Evolutionary conservation across 1,140 invertebrate genomes (phyloP).

Genomic region (Ylistrum balloti): DNA sequence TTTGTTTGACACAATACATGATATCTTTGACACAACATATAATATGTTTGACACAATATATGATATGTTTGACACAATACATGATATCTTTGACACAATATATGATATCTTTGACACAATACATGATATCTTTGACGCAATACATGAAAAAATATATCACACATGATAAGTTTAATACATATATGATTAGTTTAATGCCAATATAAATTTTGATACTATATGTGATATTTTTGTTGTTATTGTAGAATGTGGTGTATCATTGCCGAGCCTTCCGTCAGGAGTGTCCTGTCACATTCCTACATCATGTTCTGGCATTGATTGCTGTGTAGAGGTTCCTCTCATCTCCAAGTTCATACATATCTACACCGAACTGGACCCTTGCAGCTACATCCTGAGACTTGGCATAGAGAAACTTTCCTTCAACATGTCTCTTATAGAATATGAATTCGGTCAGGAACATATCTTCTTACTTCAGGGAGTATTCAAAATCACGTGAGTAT

Average conservation of each 20-base stretch:
- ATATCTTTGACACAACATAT: too few species aligned
- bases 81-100: too few species aligned
- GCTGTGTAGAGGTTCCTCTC: slow-evolving; percentile 56
- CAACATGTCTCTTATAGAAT: slow-evolving; percentile 58
- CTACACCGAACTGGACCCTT: slow-evolving; percentile 57
- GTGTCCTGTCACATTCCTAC: not conserved
- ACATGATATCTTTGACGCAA: too few species aligned
- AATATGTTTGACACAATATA: too few species aligned
- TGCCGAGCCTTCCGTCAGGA: not conserved
- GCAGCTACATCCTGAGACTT: slow-evolving; percentile 57
- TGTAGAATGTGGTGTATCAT: not conserved
- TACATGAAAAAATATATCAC: too few species aligned
- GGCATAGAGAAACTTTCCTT: slow-evolving; percentile 60
- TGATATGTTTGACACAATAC: too few species aligned
- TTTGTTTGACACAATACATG: too few species aligned
- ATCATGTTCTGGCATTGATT: slow-evolving; percentile 57
- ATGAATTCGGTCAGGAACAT: slow-evolving; percentile 53
- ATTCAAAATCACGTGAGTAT: slow-evolving; percentile 58
- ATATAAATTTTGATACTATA: too few species aligned
- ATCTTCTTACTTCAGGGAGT: slow-evolving; percentile 55
- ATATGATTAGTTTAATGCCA: too few species aligned
- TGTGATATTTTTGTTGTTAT: not conserved
- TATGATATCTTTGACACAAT: too few species aligned
- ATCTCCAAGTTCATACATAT: slow-evolving; percentile 54
- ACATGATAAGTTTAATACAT: too few species aligned